phyloP scores from a whole-genome alignment of 2,797 vertebrate genomes.

The Intellagama lesueurii region DNA sequence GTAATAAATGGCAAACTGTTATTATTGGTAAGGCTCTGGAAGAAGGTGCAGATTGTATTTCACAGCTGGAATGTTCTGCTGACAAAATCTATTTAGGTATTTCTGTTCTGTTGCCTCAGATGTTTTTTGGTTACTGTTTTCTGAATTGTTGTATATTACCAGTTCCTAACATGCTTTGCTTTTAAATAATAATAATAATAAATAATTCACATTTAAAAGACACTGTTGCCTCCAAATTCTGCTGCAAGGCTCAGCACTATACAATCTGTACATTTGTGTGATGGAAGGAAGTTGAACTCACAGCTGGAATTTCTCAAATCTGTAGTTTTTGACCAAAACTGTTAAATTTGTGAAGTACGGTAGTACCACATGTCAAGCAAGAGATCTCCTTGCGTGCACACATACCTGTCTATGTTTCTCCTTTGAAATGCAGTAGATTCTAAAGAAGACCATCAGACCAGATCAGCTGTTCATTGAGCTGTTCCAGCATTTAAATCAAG shows the following conservation, averaged over 20 bases:
- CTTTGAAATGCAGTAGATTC: slow-evolving; percentile 4
- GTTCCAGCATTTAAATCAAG: slow-evolving; percentile 45
- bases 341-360: not conserved
- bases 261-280: no score
- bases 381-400: not conserved
- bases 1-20: not conserved
- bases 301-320: not conserved
- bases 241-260: not conserved
- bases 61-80: not conserved
- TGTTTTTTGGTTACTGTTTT: not conserved
- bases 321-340: not conserved
- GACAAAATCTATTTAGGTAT: not conserved
- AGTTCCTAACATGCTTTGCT: not conserved
- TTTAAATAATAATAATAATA: not conserved
- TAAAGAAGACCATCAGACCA: not conserved
- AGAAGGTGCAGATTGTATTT: not conserved
- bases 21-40: not conserved
- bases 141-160: not conserved
- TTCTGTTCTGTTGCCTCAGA: not conserved
- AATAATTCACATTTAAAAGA: not conserved
- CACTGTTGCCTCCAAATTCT: not conserved
- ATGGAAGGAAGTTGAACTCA: not conserved
- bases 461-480: not conserved
- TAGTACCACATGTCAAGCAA: not conserved
- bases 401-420: not conserved